phyloP scores from a whole-genome alignment of 2,797 vertebrate genomes.

The Nannoperca australis region DNA sequence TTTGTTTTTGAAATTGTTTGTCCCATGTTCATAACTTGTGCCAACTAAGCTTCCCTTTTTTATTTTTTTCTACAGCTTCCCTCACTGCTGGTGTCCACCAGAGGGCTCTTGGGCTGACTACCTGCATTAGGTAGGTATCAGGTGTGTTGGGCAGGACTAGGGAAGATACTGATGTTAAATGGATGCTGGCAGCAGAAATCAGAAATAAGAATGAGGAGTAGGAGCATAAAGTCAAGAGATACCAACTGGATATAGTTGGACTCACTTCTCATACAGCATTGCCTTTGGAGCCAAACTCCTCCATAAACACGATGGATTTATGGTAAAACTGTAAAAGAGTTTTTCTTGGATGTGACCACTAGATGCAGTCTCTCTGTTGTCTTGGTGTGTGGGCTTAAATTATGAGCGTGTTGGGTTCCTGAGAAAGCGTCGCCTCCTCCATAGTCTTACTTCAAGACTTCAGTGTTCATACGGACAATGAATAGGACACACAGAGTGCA shows the following conservation, averaged over 20 bases:
- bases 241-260: neutral
- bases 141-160: neutral
- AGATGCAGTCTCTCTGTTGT: neutral
- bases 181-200: neutral
- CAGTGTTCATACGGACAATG: neutral
- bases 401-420: neutral
- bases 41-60: neutral
- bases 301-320: neutral
- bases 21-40: neutral
- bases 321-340: neutral
- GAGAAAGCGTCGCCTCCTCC: neutral
- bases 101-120: conserved; percentile 16
- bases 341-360: neutral
- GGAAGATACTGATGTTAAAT: neutral
- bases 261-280: neutral
- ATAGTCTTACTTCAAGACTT: neutral
- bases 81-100: conserved; percentile 11
- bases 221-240: neutral
- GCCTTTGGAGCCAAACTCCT: neutral
- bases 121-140: neutral
- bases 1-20: no score
- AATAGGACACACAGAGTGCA: conserved; percentile 1
- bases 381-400: neutral
- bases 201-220: neutral
- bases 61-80: neutral